Evolutionary conservation across 1,140 invertebrate species (phyloP), one percentile per base, ranked within the genome.

Genomic region (Doryteuthis pealeii): DNA sequence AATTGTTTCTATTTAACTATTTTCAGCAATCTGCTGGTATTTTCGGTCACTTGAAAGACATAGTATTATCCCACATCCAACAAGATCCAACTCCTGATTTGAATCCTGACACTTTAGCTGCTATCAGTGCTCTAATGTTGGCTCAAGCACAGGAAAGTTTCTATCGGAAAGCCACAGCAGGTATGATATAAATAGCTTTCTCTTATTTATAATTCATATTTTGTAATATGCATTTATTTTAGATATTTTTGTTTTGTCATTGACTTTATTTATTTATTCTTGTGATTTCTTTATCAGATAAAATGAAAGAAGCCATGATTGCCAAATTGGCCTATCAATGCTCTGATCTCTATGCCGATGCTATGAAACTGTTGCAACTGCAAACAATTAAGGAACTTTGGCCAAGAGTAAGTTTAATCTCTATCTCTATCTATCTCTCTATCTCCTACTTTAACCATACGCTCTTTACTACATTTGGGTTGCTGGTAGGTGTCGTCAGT

Each of bases 131-230:
- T 18, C 88, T 99, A 67, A 99, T 99, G 96, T 88, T 99, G 0
- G 97, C 98, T 10, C 97, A 99, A 88, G 97, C 96, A 0, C 97
- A 99, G 89, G 98, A 99, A 89, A 93, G 96, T 74, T 96, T 99
- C 85, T 96, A 96, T 68, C 91, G 93, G 74, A 99, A 99, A 89
- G 96, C 96, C 33, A 93, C 96, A 72, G 91, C 93, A 86, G 96
- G 94, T 95, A 87, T 85, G 82, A 82, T 65, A n/a, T 75, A 74
- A 78, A 26, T n/a, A n/a, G n/a, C n/a, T n/a, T n/a, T n/a, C n/a
- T n/a, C n/a, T n/a, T n/a, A 30, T 67, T 30, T 58, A 22, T 74
- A 40, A 5, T 40, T 3, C 35, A 40, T 40, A 40, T 40, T 40
- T 40, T 40, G 35, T 32, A 49, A n/a, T 67, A 68, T 35, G 31